phyloP scores from a whole-genome alignment of 2,888 invertebrate species.

The Isotomurus palustris region DNA sequence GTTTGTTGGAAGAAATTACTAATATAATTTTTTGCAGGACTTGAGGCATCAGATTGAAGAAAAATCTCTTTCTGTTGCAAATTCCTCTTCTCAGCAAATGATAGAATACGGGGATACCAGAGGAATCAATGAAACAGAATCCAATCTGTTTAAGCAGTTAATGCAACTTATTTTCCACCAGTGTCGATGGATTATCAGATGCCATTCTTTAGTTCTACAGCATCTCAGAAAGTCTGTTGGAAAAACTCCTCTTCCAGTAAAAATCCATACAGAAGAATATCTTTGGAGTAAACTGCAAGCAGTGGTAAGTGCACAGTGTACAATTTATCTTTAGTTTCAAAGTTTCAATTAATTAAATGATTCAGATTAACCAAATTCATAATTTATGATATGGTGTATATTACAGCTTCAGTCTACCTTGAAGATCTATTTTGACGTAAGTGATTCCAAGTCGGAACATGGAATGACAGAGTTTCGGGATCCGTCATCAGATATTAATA shows the following conservation, averaged over 20 bases:
- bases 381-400: too few relatives aligned
- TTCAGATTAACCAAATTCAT: not conserved
- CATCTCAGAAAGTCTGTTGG: constrained; percentile 60
- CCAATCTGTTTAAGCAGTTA: constrained; percentile 34
- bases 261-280: constrained; percentile 67
- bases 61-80: constrained; percentile 73
- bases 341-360: not conserved
- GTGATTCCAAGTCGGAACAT: constrained; percentile 41
- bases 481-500: constrained; percentile 50
- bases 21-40: constrained; percentile 55
- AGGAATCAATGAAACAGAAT: constrained; percentile 37
- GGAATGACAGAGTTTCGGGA: constrained; percentile 19
- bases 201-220: constrained; percentile 66
- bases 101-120: constrained; percentile 56
- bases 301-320: constrained; percentile 61
- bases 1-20: constrained; percentile 13
- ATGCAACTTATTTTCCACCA: constrained; percentile 69
- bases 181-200: constrained; percentile 72
- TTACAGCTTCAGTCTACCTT: constrained; percentile 74
- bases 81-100: constrained; percentile 72
- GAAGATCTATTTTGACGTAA: constrained; percentile 54
- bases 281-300: constrained; percentile 88
- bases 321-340: not conserved
- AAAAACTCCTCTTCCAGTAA: constrained; percentile 55
- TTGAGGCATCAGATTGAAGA: constrained; percentile 77